phyloP scores from a whole-genome alignment of 2,113 vertebrate genomes.

The Pollachius pollachius region DNA sequence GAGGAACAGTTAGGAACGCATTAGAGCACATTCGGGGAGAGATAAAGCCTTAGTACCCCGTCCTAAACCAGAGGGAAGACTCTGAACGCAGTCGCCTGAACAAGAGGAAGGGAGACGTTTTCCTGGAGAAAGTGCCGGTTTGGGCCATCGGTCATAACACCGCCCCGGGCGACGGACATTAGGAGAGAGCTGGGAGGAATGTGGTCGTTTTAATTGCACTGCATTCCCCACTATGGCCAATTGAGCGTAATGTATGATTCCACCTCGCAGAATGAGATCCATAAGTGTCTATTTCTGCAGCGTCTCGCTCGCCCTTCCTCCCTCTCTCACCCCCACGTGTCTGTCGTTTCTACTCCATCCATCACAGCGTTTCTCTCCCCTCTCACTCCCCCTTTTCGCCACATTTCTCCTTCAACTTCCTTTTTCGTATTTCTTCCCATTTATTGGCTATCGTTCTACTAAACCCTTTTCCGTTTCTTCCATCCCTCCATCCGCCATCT shows the following conservation, averaged over 20 bases:
- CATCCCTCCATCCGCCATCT: no score
- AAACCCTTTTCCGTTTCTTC: no score
- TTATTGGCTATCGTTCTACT: no score
- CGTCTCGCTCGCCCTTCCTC: background rate
- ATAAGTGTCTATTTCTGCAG: no score
- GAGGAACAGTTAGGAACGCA: no score
- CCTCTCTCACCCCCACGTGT: background rate
- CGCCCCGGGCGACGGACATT: background rate
- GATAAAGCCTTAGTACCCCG: no score
- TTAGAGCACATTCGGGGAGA: no score
- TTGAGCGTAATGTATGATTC: slow-evolving; percentile 25
- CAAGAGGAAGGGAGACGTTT: slow-evolving; percentile 1
- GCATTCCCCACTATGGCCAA: slow-evolving; percentile 30
- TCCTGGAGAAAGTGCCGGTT: background rate
- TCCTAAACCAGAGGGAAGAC: no score
- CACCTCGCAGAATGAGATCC: slow-evolving; percentile 4
- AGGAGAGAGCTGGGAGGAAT: background rate
- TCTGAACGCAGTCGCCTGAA: background rate
- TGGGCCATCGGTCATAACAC: background rate
- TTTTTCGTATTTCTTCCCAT: no score
- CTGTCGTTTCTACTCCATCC: background rate
- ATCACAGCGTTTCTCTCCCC: background rate
- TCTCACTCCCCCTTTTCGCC: background rate
- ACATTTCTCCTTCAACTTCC: no score
- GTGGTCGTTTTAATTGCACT: slow-evolving; percentile 32